Evolutionary conservation across 2,888 invertebrate species (phyloP).

Genomic region (Lithophane semibrunnea): DNA sequence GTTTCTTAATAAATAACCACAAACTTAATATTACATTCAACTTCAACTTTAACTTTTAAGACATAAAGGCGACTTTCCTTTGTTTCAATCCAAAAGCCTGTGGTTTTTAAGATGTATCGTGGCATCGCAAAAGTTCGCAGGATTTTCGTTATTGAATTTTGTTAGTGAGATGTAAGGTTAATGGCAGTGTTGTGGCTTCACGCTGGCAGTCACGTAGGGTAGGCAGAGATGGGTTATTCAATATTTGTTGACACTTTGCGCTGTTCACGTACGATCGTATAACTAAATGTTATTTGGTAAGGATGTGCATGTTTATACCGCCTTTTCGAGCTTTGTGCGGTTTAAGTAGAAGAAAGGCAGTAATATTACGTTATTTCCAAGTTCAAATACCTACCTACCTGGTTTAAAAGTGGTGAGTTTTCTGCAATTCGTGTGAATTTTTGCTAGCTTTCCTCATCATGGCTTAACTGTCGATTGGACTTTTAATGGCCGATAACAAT

Average conservation of each 20-base stretch:
- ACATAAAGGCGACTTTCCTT: slow-evolving; percentile 52
- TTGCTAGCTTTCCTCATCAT: not conserved
- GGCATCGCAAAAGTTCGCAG: slow-evolving; percentile 71
- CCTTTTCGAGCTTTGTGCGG: slow-evolving; percentile 4
- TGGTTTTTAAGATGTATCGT: slow-evolving; percentile 62
- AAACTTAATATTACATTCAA: slow-evolving; percentile 51
- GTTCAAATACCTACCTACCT: not conserved
- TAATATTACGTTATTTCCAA: not conserved
- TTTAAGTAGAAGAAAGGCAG: not conserved
- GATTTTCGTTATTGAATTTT: slow-evolving; percentile 80
- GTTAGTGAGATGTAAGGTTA: slow-evolving; percentile 75
- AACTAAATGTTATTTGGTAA: slow-evolving; percentile 32
- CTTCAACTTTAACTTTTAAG: slow-evolving; percentile 42
- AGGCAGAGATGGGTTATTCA: slow-evolving; percentile 44
- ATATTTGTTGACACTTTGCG: slow-evolving; percentile 49
- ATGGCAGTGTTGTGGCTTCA: slow-evolving; percentile 63
- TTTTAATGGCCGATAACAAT: too few species aligned
- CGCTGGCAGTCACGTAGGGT: slow-evolving; percentile 52
- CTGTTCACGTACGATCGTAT: slow-evolving; percentile 32
- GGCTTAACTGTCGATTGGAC: too few species aligned
- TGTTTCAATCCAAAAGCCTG: slow-evolving; percentile 30
- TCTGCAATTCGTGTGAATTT: not conserved
- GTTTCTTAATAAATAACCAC: slow-evolving; percentile 82
- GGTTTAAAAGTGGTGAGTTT: slow-evolving; percentile 3
- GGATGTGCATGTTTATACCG: slow-evolving; percentile 5